These are phyloP conservation scores for Hydrochoerus hydrochaeris DNA, from an alignment of 2,113 vertebrate genomes.

Conservation along the genomic window DNA sequence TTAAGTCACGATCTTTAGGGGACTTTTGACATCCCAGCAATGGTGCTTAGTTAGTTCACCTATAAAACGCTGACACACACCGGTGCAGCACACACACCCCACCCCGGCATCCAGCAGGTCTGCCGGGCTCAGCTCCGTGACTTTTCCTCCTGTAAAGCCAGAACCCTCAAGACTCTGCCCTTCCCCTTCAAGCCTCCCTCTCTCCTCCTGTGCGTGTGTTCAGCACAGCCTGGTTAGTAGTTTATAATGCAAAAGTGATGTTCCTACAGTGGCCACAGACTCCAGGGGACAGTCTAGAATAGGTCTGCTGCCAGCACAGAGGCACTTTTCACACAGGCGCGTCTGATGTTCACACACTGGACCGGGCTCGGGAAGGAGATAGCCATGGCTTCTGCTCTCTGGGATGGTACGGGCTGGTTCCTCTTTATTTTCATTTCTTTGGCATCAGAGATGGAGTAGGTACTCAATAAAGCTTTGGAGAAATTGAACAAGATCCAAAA, in stretches of 20 bases:
- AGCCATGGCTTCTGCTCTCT: not conserved
- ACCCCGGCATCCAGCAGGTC: not conserved
- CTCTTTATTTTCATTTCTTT: not conserved
- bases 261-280: not conserved
- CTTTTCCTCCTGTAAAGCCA: not conserved
- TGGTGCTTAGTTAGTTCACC: not conserved
- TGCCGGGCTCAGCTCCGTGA: not conserved
- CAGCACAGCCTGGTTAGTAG: not conserved
- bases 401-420: not conserved
- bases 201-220: not conserved
- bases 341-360: fast-evolving
- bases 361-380: not conserved
- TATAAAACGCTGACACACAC: not conserved
- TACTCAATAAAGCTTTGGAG: not conserved
- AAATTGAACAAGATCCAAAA: not conserved
- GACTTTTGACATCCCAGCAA: not conserved
- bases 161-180: not conserved
- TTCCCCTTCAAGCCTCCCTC: not conserved
- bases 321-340: not conserved
- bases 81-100: too few species aligned
- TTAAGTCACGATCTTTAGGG: not conserved
- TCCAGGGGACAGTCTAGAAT: not conserved
- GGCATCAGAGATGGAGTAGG: not conserved
- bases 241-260: not conserved
- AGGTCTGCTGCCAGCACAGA: not conserved